Evolutionary conservation across 2,113 vertebrate genomes (phyloP), one percentile per base, ranked within the genome.

Genomic region (Sturnira hondurensis): DNA sequence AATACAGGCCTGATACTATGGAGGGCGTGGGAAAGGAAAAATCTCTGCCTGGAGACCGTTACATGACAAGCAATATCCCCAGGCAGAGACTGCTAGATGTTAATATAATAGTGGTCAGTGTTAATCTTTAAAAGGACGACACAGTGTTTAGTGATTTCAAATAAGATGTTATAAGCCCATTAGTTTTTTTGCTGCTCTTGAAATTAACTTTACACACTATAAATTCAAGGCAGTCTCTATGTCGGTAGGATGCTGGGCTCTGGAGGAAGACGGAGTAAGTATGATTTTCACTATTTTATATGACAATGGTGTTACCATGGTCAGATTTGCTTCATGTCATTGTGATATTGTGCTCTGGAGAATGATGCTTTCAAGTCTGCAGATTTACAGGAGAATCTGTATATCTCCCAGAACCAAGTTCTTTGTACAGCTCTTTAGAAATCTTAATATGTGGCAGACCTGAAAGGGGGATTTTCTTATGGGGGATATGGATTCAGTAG

Each of bases 161-260:
- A 89, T 89, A 89, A 73, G 47, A 61, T 91, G 17, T 38, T 86
- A 82, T 93, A 81, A 54, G 31, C 1, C 31, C 65, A 95, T 86
- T 86, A 43, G 50, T 89, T 96, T 74, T 89, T 88, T 82, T 78
- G 17, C 31, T 22, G 7, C 36, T 91, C 41, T 3, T 83, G 28
- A 96, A 88, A 89, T 73, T 90, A 92, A 70, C n/a, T 36, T 88
- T 36, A 83, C 45, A 91, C n/a, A 67, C 11, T n/a, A 50, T 93
- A 86, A 96, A 80, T 43, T 65, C 15, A 70, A 54, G 22, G 33
- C 26, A 90, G 70, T 19, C 36, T 11, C 4, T 28, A 54, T 26
- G 77, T 58, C 17, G 20, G 8, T 45, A 80, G 70, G 38, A 54
- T 8, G 52, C 33, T 52, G 50, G 41, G 7, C n/a, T 84, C 41